Evolutionary conservation across 1,140 invertebrate genomes (phyloP), one percentile per base, ranked within the genome.

Genomic region (Calephelis virginiensis): DNA sequence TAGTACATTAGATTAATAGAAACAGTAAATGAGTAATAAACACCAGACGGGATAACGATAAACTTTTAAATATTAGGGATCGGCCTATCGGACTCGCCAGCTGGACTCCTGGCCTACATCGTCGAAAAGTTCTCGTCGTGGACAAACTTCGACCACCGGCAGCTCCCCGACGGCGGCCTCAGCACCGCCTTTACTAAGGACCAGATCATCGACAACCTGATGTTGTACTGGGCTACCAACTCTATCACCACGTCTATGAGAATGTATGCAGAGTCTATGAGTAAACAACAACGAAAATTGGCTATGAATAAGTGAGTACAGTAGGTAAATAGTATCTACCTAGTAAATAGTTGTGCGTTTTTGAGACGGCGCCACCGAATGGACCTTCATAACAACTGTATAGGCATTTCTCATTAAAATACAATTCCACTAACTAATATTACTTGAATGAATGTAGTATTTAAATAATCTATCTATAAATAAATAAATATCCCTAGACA

Each of bases 61-160:
- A 0, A 59, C 28, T 50, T 48, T 61, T 56, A 0, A 60, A 50
- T 43, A 71, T 74, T 38, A 68, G 87, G 95, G 62, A 85, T 92
- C 10, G 94, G 92, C 1, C 77, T 96, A 11, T 80, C 87, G 8
- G 93, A 95, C 66, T 95, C 95, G 28, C 97, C 97, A 3, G 91
- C 93, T 10, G 96, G 95, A 5, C 83, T 97, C 7, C 94, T 97
- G 1, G 95, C 94, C 0, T 98, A 97, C 72, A 95, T 98, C 17
- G 86, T 98, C 0, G 97, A 98, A 84, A 98, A 98, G 83, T 97
- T 97, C 82, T 95, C 95, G 6, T 91, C 94, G 0, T 96, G 95
- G 95, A 97, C 96, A 0, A 93, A 96, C 2, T 64, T 56, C 0
- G 75, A 76, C 3, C 62, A 82, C 69, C 79, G 84, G 63, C 90